phyloP scores from a whole-genome alignment of 2,888 invertebrate genomes.

The Apodemia mormo region DNA sequence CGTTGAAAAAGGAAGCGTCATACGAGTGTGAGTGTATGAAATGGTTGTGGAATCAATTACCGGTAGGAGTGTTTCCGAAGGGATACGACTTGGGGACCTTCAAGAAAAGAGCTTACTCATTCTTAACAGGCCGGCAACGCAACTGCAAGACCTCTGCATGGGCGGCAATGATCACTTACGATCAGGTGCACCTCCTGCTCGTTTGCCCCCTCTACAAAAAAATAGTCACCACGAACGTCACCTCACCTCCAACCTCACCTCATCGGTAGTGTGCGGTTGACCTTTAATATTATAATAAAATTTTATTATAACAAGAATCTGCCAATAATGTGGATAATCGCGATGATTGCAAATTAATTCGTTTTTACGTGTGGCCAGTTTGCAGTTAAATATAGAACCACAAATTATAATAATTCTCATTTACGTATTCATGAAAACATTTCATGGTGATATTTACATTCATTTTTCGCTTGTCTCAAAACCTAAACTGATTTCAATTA shows the following conservation, averaged over 20 bases:
- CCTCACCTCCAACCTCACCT: neutral
- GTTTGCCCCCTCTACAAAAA: no score
- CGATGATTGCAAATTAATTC: conserved; percentile 10
- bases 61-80: no score
- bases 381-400: conserved; percentile 1
- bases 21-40: no score
- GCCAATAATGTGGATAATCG: neutral
- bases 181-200: no score
- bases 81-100: no score
- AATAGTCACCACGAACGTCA: neutral
- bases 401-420: conserved; percentile 10
- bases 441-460: neutral
- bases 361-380: conserved; percentile 14
- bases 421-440: conserved; percentile 7
- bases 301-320: neutral
- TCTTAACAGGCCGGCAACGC: no score
- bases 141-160: no score
- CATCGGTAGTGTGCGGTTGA: neutral
- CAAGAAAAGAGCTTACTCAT: no score
- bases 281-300: neutral
- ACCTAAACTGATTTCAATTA: no score
- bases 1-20: no score
- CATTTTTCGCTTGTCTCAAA: neutral
- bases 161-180: no score
- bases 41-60: no score